Conservation (phyloP, 2,888 invertebrate species). For the Adineta ricciae region DNA sequence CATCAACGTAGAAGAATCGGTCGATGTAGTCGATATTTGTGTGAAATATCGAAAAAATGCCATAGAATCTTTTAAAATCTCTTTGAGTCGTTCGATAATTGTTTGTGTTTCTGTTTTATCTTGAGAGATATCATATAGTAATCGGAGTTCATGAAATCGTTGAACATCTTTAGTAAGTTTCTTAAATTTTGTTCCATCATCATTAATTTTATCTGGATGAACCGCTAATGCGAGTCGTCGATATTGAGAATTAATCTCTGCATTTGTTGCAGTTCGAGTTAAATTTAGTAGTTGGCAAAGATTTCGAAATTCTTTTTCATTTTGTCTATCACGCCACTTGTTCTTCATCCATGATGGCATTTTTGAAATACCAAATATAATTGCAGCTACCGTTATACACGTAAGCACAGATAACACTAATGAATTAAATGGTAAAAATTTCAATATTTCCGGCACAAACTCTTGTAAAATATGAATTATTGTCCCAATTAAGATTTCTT, state of each 20-base stretch:
- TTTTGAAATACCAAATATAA: neutral
- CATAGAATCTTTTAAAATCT: neutral
- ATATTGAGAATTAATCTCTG: neutral
- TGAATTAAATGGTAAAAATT: neutral
- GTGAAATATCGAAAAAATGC: conserved; percentile 7
- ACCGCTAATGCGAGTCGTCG: neutral
- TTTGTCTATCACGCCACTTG: neutral
- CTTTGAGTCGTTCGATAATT: neutral
- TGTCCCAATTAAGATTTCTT: neutral
- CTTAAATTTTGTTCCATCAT: conserved; percentile 1
- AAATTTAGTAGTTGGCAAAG: neutral
- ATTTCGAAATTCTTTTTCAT: neutral
- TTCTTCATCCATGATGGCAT: neutral
- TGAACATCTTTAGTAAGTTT: neutral
- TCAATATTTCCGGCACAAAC: neutral
- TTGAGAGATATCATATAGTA: neutral
- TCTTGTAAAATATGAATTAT: neutral
- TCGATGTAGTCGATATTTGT: neutral
- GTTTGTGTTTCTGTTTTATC: neutral
- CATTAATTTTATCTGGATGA: neutral
- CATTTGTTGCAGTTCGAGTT: neutral
- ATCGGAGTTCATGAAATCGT: neutral
- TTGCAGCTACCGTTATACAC: neutral
- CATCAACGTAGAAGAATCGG: neutral
- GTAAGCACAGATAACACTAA: neutral